phyloP scores from a whole-genome alignment of 2,888 invertebrate species.

The Leucoma salicis region DNA sequence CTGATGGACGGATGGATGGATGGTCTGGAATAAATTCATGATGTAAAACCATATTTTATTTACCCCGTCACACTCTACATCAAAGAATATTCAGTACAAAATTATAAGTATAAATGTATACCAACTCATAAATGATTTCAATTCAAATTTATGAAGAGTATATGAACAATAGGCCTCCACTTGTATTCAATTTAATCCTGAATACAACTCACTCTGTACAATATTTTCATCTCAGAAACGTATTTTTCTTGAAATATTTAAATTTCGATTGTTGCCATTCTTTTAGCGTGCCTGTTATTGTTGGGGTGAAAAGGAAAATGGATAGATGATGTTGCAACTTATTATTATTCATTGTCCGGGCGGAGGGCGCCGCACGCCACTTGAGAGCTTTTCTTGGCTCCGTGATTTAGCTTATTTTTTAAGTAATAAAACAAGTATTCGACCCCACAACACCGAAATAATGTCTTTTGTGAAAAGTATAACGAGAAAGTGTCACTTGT shows the following conservation, averaged over 20 bases:
- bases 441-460: conserved; percentile 43
- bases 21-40: too few species aligned
- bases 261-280: conserved; percentile 75
- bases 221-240: conserved; percentile 45
- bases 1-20: too few species aligned
- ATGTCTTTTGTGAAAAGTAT: conserved; percentile 43
- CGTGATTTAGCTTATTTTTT: conserved; percentile 76
- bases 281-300: conserved; percentile 59
- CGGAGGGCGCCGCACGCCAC: conserved; percentile 33
- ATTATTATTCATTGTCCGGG: conserved; percentile 78
- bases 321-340: conserved; percentile 72
- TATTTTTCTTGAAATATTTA: conserved; percentile 69
- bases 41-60: too few species aligned
- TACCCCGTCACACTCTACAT: too few species aligned
- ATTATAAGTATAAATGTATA: too few species aligned
- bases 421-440: conserved; percentile 55
- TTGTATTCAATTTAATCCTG: conserved; percentile 6
- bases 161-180: neutral
- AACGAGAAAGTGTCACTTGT: conserved; percentile 41
- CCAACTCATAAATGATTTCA: neutral
- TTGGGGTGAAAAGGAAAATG: conserved; percentile 72
- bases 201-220: conserved; percentile 38
- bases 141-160: neutral
- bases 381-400: conserved; percentile 58
- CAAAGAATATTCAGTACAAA: too few species aligned